These are phyloP conservation scores for Eptatretus burgeri DNA, from an alignment of 2,113 vertebrate species.

Conservation along the genomic window DNA sequence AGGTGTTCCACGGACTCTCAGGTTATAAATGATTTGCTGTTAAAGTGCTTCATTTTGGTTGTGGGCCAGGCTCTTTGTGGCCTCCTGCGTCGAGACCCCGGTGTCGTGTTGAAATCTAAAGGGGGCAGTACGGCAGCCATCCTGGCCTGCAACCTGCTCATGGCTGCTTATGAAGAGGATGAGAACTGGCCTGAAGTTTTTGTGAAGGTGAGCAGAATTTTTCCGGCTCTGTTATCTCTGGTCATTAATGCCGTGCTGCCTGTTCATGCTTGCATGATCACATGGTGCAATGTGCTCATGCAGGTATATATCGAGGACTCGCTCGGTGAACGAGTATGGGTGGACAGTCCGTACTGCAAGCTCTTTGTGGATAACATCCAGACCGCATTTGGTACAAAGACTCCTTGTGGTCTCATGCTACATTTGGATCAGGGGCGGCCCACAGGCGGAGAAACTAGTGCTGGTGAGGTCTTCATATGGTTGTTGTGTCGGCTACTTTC, in stretches of 20 bases:
- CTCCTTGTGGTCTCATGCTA: conserved; percentile 68
- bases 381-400: conserved; percentile 72
- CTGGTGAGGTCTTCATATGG: conserved; percentile 21
- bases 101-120: conserved; percentile 91
- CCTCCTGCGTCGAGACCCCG: conserved; percentile 57
- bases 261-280: not conserved
- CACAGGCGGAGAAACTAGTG: conserved; percentile 50
- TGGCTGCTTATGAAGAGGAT: conserved; percentile 89
- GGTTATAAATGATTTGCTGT: too few species aligned
- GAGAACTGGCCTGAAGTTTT: conserved; percentile 99
- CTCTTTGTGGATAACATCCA: conserved; percentile 86
- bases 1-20: too few species aligned
- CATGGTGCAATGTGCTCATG: too few species aligned
- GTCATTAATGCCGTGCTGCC: not conserved
- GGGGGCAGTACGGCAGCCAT: conserved; percentile 83
- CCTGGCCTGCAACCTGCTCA: conserved; percentile 66
- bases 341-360: conserved; percentile 87
- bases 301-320: conserved; percentile 97
- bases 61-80: conserved; percentile 49
- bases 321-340: conserved; percentile 80
- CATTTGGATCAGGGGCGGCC: conserved; percentile 46
- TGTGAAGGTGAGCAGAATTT: conserved; percentile 33
- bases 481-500: too few species aligned
- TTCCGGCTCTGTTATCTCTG: not conserved
- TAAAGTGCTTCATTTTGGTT: not conserved